A percentile compares a stretch with the other conserved stretches of the same genome.
phyloP scores from a whole-genome alignment of 2,888 invertebrate genomes.

The Drosophila mimica region DNA sequence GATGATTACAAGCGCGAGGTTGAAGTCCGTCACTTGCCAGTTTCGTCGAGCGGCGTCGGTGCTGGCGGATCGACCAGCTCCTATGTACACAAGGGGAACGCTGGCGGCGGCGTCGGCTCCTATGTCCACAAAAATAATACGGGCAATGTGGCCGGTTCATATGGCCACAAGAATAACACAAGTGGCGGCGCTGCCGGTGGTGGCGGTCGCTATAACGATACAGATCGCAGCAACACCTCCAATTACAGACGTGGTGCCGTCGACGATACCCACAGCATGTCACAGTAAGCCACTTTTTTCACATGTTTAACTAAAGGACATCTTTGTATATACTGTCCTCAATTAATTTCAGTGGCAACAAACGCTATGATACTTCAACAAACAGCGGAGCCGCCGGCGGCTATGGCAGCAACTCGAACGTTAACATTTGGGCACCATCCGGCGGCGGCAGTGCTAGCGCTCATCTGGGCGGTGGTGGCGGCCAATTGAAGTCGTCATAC shows the following conservation, averaged over 20 bases:
- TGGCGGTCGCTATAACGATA: constrained; percentile 76
- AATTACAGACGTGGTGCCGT: constrained; percentile 74
- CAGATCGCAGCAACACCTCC: constrained; percentile 74
- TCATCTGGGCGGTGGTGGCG: constrained; percentile 66
- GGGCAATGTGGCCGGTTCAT: constrained; percentile 62
- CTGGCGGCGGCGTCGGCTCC: constrained; percentile 59
- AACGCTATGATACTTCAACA: constrained; percentile 83
- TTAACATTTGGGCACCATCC: constrained; percentile 74
- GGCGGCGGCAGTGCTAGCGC: constrained; percentile 67
- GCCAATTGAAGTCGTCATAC: constrained; percentile 83
- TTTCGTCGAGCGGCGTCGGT: constrained; percentile 56
- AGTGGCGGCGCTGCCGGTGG: constrained; percentile 52
- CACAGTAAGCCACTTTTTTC: constrained; percentile 49
- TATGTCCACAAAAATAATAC: constrained; percentile 70
- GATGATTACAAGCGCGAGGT: constrained; percentile 84
- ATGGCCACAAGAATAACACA: constrained; percentile 66
- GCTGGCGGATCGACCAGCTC: constrained; percentile 68
- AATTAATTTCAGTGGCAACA: constrained; percentile 57
- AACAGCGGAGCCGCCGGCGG: constrained; percentile 68
- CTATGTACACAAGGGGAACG: constrained; percentile 64
- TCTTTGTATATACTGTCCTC: background rate
- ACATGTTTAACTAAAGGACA: background rate
- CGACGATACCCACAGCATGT: constrained; percentile 70
- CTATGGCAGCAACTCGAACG: constrained; percentile 68
- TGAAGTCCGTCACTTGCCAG: constrained; percentile 82